Conservation (phyloP, 2,113 vertebrate genomes). For the Psammodynastes pulverulentus region DNA sequence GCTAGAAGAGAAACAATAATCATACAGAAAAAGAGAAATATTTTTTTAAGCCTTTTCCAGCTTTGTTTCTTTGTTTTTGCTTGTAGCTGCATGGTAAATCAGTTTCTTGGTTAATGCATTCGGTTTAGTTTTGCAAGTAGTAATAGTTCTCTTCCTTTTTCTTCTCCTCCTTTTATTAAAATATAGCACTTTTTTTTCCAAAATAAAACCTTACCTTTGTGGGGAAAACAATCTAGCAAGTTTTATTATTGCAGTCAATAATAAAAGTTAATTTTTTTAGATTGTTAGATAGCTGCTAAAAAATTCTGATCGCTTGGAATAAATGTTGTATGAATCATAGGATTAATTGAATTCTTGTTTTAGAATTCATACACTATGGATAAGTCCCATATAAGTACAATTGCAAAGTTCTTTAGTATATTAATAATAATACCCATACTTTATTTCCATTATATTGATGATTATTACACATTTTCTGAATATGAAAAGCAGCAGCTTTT, state of each 20-base stretch:
- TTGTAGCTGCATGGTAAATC: not conserved
- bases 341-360: constrained; percentile 42
- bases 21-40: too few relatives aligned
- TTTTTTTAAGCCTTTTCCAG: not conserved
- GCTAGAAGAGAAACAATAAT: not conserved
- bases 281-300: constrained; percentile 31
- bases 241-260: not conserved
- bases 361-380: constrained; percentile 19
- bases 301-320: constrained; percentile 32
- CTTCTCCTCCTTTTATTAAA: not conserved
- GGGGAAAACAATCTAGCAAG: not conserved
- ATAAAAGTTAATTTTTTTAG: not conserved
- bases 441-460: constrained; percentile 48
- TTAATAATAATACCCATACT: not conserved
- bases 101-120: not conserved
- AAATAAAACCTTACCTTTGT: not conserved
- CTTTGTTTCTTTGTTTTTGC: not conserved
- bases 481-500: constrained; percentile 35
- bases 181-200: not conserved
- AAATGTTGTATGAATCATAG: constrained; percentile 2
- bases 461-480: constrained; percentile 56
- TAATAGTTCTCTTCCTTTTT: not conserved
- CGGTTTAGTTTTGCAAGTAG: not conserved
- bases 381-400: not conserved
- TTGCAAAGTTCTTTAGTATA: not conserved